Evolutionary conservation across 2,797 vertebrate species (phyloP), one percentile per base, ranked within the genome.

Genomic region (Myiotriccus ornatus): DNA sequence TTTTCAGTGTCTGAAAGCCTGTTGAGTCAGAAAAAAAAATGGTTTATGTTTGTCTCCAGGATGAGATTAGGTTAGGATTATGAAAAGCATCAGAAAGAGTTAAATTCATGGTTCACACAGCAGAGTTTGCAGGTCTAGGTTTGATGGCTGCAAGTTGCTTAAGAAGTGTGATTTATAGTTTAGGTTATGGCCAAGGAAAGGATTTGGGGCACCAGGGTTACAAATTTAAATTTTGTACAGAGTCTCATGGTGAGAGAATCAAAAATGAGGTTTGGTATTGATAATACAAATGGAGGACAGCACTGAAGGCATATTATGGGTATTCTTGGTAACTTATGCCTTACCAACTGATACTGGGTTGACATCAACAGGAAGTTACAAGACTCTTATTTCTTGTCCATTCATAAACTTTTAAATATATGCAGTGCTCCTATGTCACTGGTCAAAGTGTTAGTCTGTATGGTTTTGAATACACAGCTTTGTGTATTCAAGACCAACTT

Each of bases 391-490:
- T 85, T 73, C 28, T 77, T 62, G 21, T 63, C 23, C 76, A 0
- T 65, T 84, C 30, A 10, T 84, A 9, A 89, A 35, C 39, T 65
- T 83, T 12, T 57, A 46, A 62, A 62, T 46, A 34, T 22, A 25
- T 57, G 19, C 3, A 4, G 25, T 0, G 0, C n/a, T 85, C 20
- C 12, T 7, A 28, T 35, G 30, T 59, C 41, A 30, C 59, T n/a
- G 7, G 13, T 39, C 41, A 37, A 84, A 65, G 22, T 25, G 37
- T 46, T 59, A 17, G 16, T 73, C 30, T 83, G n/a, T 52, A 13
- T 65, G 35, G 18, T 59, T 90, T 74, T 77, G 43, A 69, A 70
- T 62, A 43, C 25, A 9, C 13, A 59, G 23, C 39, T 70, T 73
- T 68, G 17, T 67, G 22, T 57, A 52, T 30, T 30, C 28, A 52